Base-by-base conservation (phyloP, 2,113 vertebrate species). In the Uropsilus gracilis region DNA sequence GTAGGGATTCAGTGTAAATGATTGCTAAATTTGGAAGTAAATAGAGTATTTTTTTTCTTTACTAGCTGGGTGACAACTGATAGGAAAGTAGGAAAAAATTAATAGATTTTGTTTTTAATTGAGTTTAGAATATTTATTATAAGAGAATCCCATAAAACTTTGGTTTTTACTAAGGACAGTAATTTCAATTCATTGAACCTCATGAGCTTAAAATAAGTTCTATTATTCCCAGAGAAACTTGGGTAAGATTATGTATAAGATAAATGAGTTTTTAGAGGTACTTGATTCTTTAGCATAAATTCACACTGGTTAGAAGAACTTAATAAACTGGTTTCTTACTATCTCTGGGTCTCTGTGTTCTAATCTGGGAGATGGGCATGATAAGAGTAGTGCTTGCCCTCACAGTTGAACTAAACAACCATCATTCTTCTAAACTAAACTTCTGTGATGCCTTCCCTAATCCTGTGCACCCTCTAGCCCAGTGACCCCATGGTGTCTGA, bases 261-360 rank as follows among this genome's bases (percentile, higher is more conserved):
- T 92, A 77, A 84, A 78, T 81, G 63, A 77, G 57, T 26, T 92
- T 86, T 96, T 48, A 77, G 66, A 80, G 20, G 55, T 34, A n/a
- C 1, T 18, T 13, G 42, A 3, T 57, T 86, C 26, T 69, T 73
- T 50, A 28, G 14, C 72, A 64, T 66, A 71, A 75, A 69, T 37
- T 89, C 72, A 53, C 6, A 7, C 14, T 68, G 69, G 24, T 42
- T 80, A 34, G 68, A 16, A 57, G 61, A 64, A 89, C 16, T 10
- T 89, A 50, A 50, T 39, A 8, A 55, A 5, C 11, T 64, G 30
- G 1, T 46, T 88, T 34, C 69, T 92, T 78, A 69, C 75, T 22
- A 32, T 39, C 68, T 22, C 68, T 50, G 34, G 61, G 48, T 22
- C 86, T 96, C 69, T 14, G 28, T 92, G 94, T 92, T 90, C 82